These are phyloP conservation scores for Stichodactyla mertensii DNA, from an alignment of 64 coral and sea anemone genomes.

Conservation along the genomic window DNA sequence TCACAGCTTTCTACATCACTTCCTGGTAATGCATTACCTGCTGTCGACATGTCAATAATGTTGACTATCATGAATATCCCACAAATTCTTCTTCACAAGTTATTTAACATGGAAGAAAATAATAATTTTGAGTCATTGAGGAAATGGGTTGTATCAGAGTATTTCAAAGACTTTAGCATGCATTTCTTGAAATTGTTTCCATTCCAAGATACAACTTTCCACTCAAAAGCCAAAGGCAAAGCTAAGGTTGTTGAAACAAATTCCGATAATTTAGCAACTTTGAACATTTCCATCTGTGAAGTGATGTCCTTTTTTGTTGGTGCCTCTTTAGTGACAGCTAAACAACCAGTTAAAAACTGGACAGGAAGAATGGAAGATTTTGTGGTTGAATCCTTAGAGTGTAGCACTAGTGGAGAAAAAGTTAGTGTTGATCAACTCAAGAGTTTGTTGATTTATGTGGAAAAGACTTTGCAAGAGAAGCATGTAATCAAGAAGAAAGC, in stretches of 20 bases:
- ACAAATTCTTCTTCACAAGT: conserved; percentile 48
- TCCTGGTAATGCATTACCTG: conserved; percentile 17
- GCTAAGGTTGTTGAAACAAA: conserved; percentile 7
- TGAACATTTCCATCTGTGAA: conserved; percentile 81
- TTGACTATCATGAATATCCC: conserved; percentile 50
- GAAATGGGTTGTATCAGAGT: conserved; percentile 24
- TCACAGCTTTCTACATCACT: conserved; percentile 57
- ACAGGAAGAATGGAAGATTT: conserved; percentile 52
- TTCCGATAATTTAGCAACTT: background rate
- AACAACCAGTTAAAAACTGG: conserved; percentile 22
- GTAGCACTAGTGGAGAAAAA: conserved; percentile 16
- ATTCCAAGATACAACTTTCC: conserved; percentile 22
- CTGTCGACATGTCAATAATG: conserved; percentile 50
- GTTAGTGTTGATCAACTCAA: conserved; percentile 47
- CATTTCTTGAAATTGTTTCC: conserved; percentile 82
- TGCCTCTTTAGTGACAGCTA: background rate
- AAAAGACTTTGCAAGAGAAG: conserved; percentile 30
- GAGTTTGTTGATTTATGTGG: conserved; percentile 50
- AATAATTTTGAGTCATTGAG: background rate
- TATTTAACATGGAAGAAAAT: conserved; percentile 10
- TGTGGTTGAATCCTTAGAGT: conserved; percentile 38
- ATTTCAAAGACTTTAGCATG: conserved; percentile 56
- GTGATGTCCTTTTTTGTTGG: conserved; percentile 58
- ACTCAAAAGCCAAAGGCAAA: conserved; percentile 40
- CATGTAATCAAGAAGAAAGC: conserved; percentile 5